phyloP scores from a whole-genome alignment of 2,888 invertebrate genomes.

The Sphinx pinastri region DNA sequence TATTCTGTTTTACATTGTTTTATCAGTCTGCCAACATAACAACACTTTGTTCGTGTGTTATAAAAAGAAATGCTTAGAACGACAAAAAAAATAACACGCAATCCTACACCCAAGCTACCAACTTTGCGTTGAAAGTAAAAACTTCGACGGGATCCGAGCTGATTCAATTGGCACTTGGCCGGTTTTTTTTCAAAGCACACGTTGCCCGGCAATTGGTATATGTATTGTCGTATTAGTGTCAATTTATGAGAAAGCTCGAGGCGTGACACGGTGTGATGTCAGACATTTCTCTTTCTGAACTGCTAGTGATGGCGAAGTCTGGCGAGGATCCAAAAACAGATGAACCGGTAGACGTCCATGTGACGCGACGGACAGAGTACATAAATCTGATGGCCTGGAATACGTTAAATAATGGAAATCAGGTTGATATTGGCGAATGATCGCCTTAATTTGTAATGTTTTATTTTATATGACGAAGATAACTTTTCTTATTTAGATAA shows the following conservation, averaged over 20 bases:
- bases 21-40: no score
- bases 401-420: slow-evolving; percentile 6
- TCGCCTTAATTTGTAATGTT: not conserved
- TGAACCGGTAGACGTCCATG: slow-evolving; percentile 42
- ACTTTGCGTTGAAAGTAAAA: not conserved
- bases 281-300: slow-evolving; percentile 44
- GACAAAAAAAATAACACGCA: no score
- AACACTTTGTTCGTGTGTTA: no score
- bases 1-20: no score
- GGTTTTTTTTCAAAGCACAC: slow-evolving; percentile 16
- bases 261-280: slow-evolving; percentile 43
- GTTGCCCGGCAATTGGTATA: slow-evolving; percentile 31
- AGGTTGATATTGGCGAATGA: not conserved
- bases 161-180: slow-evolving; percentile 16
- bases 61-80: no score
- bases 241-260: slow-evolving; percentile 44
- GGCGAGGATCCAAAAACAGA: slow-evolving; percentile 55
- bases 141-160: not conserved
- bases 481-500: no score
- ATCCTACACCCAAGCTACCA: not conserved
- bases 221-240: slow-evolving; percentile 51
- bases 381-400: slow-evolving; percentile 32
- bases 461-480: not conserved
- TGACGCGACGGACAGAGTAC: slow-evolving; percentile 41
- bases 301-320: slow-evolving; percentile 51